These are phyloP conservation scores for Sphenodon punctatus DNA, from an alignment of 2,797 vertebrate species.

Conservation along the genomic window DNA sequence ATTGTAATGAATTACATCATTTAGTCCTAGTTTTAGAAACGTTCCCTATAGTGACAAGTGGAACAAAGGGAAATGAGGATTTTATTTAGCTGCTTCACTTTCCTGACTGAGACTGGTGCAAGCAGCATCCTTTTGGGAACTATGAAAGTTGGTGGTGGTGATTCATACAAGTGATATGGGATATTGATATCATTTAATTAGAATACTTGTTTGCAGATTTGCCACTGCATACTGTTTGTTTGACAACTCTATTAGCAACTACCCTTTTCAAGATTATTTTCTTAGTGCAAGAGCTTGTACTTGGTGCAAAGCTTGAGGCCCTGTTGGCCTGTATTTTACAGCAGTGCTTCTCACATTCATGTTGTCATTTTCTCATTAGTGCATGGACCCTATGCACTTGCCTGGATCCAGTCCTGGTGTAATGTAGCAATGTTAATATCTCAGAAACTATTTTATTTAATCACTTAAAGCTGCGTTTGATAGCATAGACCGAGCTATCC, in stretches of 20 bases:
- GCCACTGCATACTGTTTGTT: not conserved
- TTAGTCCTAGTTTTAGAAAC: not conserved
- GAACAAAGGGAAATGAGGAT: not conserved
- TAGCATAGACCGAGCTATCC: too few species aligned
- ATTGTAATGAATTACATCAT: not conserved
- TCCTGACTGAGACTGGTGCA: not conserved
- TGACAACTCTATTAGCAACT: not conserved
- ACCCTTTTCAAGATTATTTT: not conserved
- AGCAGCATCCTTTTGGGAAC: not conserved
- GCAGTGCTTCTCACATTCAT: too few species aligned
- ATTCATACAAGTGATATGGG: too few species aligned
- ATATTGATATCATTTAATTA: conserved; percentile 9
- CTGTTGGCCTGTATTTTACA: too few species aligned
- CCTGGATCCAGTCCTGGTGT: too few species aligned
- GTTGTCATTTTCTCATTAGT: too few species aligned
- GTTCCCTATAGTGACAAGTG: not conserved
- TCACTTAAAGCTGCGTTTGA: too few species aligned
- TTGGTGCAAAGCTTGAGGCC: too few species aligned
- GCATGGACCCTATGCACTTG: too few species aligned
- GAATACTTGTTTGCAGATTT: not conserved
- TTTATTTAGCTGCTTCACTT: not conserved
- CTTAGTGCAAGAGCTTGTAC: too few species aligned
- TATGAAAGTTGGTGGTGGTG: not conserved
- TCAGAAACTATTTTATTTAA: too few species aligned
- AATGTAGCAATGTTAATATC: too few species aligned